Base-by-base conservation (phyloP, 1,140 invertebrate genomes). In the Choristoneura fumiferana region DNA sequence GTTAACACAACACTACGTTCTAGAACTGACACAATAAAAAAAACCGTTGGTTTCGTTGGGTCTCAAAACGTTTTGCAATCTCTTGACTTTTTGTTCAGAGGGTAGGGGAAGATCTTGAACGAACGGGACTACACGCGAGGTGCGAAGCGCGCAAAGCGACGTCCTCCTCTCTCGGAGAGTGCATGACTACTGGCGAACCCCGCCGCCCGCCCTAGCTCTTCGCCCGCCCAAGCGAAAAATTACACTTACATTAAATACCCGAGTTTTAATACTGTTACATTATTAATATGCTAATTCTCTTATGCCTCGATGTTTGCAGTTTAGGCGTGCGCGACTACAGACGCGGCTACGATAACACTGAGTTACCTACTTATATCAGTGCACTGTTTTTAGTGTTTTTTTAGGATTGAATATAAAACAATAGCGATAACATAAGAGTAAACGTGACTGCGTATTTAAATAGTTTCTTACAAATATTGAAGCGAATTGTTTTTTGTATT, bases 161-260 rank as follows among this genome's bases (percentile, higher is more conserved):
- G 74, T 80, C 62, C 71, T 60, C 52, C 61, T 53, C 10, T 60
- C 15, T 5, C 60, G 54, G 40, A 71, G 55, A 61, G 57, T 62
- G 69, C 80, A 80, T 80, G 57, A 61, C 75, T 66, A 84, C 80
- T 84, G 73, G 71, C 54, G 49, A 52, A 58, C 66, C 72, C 78
- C 70, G 57, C 75, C 81, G 76, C 78, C 80, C 81, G 77, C 79
- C 79, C 78, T 69, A 79, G 63, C 55, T 15, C 54, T 65, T 64
- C 65, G 65, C 59, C 81, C 81, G 81, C 81, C 81, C 81, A 79
- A 77, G 65, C 72, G 67, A 70, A 73, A 73, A 71, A 68, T 70
- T 58, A 71, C 55, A 65, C 60, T 63, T 53, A 62, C 38, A 45
- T 38, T 53, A 45, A 57, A 45, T 58, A 17, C 45, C 6, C 54